Evolutionary conservation across 2,113 vertebrate genomes (phyloP).

Genomic region (Rhizomys pruinosus): DNA sequence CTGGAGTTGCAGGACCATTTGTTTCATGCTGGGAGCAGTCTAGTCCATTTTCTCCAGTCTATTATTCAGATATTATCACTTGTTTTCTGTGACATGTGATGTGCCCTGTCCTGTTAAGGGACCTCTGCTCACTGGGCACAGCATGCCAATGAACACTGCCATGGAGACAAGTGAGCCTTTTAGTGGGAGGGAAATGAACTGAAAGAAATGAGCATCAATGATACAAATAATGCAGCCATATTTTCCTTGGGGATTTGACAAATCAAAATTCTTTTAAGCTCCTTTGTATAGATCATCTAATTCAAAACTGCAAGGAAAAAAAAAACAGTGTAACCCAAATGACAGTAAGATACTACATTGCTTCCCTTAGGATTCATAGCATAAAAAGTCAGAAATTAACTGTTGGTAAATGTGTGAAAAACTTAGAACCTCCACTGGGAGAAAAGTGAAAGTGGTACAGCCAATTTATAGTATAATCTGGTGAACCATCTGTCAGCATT

Average conservation of each 20-base stretch:
- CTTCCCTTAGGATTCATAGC: neutral
- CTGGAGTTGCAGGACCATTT: neutral
- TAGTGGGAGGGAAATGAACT: conserved; percentile 24
- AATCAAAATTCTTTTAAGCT: neutral
- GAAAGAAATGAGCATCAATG: neutral
- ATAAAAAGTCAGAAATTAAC: neutral
- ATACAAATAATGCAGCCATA: neutral
- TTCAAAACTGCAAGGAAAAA: neutral
- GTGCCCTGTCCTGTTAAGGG: neutral
- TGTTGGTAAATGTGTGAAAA: neutral
- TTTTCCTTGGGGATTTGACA: neutral
- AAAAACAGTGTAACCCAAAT: neutral
- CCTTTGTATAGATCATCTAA: neutral
- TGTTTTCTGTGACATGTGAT: neutral
- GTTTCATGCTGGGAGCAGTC: neutral
- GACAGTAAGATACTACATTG: neutral
- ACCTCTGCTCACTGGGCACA: conserved; percentile 23
- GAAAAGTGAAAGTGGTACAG: neutral
- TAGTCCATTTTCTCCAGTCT: neutral
- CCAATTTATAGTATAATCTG: neutral
- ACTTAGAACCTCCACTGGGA: neutral
- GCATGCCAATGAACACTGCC: neutral
- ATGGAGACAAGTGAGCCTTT: neutral
- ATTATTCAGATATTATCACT: conserved; percentile 1
- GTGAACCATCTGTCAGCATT: neutral